These are phyloP conservation scores for Sarcoramphus papa DNA, from an alignment of 2,797 vertebrate species.

Conservation along the genomic window DNA sequence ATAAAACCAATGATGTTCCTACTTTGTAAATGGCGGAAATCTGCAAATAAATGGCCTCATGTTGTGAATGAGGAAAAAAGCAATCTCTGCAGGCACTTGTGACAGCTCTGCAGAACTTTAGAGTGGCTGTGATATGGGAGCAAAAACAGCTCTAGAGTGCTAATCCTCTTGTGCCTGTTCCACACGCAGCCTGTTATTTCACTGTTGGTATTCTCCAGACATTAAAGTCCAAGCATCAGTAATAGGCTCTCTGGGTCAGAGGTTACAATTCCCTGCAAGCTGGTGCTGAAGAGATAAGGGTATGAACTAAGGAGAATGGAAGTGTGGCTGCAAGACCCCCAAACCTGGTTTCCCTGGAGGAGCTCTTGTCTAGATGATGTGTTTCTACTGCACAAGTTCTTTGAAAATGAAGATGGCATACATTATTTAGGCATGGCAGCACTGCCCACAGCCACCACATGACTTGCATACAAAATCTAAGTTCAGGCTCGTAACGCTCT, in stretches of 20 bases:
- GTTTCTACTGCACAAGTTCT: background rate
- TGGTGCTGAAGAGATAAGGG: background rate
- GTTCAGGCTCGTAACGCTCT: background rate
- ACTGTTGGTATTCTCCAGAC: background rate
- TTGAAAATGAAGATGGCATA: background rate
- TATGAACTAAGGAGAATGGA: background rate
- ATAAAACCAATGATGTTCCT: background rate
- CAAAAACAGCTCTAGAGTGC: background rate
- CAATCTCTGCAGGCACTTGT: background rate
- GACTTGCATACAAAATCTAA: background rate
- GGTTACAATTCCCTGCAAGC: background rate
- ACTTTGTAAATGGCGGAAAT: background rate
- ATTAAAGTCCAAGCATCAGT: background rate
- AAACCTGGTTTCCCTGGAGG: background rate
- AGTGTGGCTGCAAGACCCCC: background rate
- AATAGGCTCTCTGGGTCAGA: background rate
- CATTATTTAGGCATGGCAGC: background rate
- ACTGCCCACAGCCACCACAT: background rate
- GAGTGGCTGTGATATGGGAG: background rate
- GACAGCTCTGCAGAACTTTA: background rate
- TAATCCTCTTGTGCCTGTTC: background rate
- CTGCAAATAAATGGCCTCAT: background rate
- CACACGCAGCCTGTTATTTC: background rate
- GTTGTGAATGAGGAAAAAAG: background rate
- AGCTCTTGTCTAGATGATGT: background rate